A percentile compares a stretch with the other conserved stretches of the same genome.
Conservation (phyloP, 2,888 invertebrate genomes). For the Cheilosia vernalis region DNA sequence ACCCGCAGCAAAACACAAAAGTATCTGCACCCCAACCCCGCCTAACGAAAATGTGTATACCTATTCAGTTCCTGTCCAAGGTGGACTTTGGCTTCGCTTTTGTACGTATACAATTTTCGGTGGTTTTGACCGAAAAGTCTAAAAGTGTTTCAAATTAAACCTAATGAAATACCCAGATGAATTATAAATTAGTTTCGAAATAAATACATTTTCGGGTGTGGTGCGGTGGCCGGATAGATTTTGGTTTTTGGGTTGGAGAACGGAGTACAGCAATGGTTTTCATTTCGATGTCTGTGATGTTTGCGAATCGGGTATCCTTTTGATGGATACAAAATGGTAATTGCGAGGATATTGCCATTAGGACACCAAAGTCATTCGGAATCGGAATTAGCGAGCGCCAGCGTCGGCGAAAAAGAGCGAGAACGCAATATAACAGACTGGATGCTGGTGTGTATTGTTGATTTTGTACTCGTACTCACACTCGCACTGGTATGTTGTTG, state of each 20-base stretch:
- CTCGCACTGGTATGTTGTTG: neutral
- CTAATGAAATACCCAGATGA: conserved; percentile 78
- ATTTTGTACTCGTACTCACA: neutral
- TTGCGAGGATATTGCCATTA: conserved; percentile 74
- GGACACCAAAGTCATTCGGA: conserved; percentile 64
- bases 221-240: conserved; percentile 23
- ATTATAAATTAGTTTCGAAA: conserved; percentile 77
- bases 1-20: conserved; percentile 2
- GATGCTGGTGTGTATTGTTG: neutral
- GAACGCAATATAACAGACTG: neutral
- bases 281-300: conserved; percentile 65
- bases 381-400: conserved; percentile 27
- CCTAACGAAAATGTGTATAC: neutral
- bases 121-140: conserved; percentile 73
- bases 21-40: neutral
- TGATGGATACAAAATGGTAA: conserved; percentile 71
- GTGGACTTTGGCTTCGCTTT: neutral
- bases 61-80: neutral
- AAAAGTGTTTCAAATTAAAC: conserved; percentile 78
- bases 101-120: conserved; percentile 5
- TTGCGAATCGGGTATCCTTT: conserved; percentile 66
- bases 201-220: conserved; percentile 71
- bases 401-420: neutral
- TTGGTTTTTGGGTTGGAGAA: neutral
- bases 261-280: conserved; percentile 17